phyloP scores from a whole-genome alignment of 2,113 vertebrate genomes.

The Eleginops maclovinus region DNA sequence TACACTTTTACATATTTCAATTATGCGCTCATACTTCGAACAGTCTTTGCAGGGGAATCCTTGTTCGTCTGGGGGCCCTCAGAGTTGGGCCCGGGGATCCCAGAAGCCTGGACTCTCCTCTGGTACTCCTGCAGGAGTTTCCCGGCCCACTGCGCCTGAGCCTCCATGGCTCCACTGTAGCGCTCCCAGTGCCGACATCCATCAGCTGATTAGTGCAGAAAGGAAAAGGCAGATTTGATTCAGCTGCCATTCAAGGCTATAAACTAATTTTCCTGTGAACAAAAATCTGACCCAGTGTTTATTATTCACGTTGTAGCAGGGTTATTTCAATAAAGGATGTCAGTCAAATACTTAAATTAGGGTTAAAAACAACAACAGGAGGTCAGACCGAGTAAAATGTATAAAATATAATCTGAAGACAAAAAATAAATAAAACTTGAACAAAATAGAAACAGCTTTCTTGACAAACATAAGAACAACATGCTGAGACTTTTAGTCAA shows the following conservation, averaged over 20 bases:
- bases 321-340: too few species aligned
- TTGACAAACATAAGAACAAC: too few species aligned
- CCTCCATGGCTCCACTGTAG: constrained; percentile 93
- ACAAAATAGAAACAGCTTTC: too few species aligned
- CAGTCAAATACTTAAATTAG: too few species aligned
- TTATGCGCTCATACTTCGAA: constrained; percentile 54
- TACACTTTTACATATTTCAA: not conserved
- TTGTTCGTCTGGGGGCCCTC: constrained; percentile 56
- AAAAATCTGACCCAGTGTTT: not conserved
- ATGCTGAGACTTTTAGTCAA: too few species aligned
- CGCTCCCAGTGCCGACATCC: constrained; percentile 93
- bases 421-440: too few species aligned
- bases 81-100: constrained; percentile 71
- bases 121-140: constrained; percentile 92
- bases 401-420: too few species aligned
- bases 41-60: constrained; percentile 80
- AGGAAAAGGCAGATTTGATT: constrained; percentile 4
- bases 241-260: not conserved
- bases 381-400: too few species aligned
- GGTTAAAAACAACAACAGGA: too few species aligned
- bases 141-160: constrained; percentile 91
- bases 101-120: constrained; percentile 81
- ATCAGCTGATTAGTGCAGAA: constrained; percentile 60
- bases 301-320: too few species aligned
- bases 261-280: not conserved